Evolutionary conservation across 2,113 vertebrate genomes (phyloP), one percentile per base, ranked within the genome.

Genomic region (Ochotona curzoniae): DNA sequence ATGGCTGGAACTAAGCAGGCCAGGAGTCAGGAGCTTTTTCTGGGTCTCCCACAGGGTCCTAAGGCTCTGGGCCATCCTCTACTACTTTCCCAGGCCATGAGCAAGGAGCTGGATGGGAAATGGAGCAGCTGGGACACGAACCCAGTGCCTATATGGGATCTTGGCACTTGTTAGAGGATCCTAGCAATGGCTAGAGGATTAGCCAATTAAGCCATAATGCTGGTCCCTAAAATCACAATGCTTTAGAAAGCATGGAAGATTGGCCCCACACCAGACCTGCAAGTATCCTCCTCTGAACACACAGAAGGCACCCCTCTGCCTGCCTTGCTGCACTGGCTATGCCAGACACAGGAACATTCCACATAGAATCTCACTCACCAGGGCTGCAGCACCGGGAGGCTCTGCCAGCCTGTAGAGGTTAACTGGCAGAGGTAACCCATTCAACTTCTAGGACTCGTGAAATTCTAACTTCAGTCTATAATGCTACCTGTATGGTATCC

Each of bases 361-460:
- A 9, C 9, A 79, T 7, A 64, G 1, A 7, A 17, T 26, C 0
- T 1, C 5, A 20, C 20, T 38, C 44, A 60, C 10, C 3, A 44
- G 38, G 47, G 64, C 80, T 51, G n/a, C 35, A 38, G 64, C 57
- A 23, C 1, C 20, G 28, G 8, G 28, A n/a, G 87, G 26, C 21
- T 64, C 67, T 44, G 38, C 47, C 26, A 8, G 10, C 4, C 1
- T 35, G 2, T 13, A 82, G 67, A 13, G 3, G 38, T 32, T 32
- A 64, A 49, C 63, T 17, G 0, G 25, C 83, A 64, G 18, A 90
- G 44, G 32, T 49, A 75, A 73, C 30, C 47, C 35, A 28, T 66
- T 79, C 76, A 51, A 20, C 70, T 76, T 18, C 61, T 8, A 4
- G n/a, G 57, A 51, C 61, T 89, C 90, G 30, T 26, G 54, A 70